Percentiles rank a stretch among this genome's conserved stretches.
Conservation (phyloP, 2,888 invertebrate species). For the Leptopilina syphax region DNA sequence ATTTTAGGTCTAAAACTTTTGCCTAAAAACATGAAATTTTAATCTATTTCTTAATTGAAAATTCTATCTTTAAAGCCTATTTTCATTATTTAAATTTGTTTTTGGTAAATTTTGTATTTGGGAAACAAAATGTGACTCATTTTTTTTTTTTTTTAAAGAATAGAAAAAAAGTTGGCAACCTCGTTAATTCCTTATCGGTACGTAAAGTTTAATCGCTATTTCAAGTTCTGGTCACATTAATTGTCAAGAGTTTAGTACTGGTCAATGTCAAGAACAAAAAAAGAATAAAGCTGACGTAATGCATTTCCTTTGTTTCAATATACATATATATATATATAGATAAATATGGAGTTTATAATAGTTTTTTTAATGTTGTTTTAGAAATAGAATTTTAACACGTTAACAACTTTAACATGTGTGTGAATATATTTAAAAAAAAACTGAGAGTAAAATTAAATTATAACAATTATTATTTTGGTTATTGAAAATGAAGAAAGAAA, state of each 20-base stretch:
- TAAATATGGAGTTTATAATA: not conserved
- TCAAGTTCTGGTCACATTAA: constrained; percentile 29
- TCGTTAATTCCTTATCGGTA: constrained; percentile 23
- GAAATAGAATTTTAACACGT: not conserved
- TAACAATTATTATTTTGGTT: no score
- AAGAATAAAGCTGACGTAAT: constrained; percentile 15
- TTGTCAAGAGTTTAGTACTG: constrained; percentile 34
- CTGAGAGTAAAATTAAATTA: no score
- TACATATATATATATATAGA: not conserved
- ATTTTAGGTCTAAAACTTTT: no score
- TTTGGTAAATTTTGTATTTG: no score
- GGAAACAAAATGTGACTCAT: no score
- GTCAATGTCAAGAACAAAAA: constrained; percentile 37
- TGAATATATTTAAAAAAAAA: no score
- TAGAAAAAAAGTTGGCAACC: constrained; percentile 25
- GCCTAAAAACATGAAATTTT: no score
- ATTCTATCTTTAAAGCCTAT: no score
- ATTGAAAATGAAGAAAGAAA: no score
- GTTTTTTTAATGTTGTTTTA: not conserved
- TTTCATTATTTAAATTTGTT: no score
- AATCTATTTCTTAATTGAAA: no score
- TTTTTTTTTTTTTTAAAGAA: constrained; percentile 4
- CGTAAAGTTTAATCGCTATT: constrained; percentile 38
- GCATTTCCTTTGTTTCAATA: not conserved
- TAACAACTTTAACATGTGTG: not conserved